These are phyloP conservation scores for Drosophila jambulina DNA, from an alignment of 1,140 invertebrate species.

Conservation along the genomic window DNA sequence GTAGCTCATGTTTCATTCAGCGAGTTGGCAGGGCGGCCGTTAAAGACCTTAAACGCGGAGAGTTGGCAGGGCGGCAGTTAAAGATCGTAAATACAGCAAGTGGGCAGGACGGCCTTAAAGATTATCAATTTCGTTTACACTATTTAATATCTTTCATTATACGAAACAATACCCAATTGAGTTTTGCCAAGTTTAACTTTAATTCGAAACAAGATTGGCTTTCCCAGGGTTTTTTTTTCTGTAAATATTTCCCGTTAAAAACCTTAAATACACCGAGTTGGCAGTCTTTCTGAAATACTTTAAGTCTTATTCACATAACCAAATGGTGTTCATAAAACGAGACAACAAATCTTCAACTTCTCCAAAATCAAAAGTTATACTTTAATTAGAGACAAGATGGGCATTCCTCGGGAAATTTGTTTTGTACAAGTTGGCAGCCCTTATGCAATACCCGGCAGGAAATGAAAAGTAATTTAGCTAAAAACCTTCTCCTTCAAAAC, in stretches of 20 bases:
- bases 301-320: background rate
- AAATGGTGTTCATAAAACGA: background rate
- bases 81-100: background rate
- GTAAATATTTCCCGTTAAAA: background rate
- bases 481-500: background rate
- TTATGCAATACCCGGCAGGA: background rate
- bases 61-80: background rate
- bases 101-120: background rate
- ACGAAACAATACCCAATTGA: no score
- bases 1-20: conserved; percentile 32
- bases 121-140: no score
- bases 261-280: background rate
- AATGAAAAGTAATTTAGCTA: background rate
- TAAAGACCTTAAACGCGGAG: background rate
- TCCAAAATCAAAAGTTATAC: background rate
- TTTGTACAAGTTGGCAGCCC: background rate
- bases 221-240: no score
- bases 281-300: background rate
- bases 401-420: no score
- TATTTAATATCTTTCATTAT: no score
- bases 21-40: conserved; percentile 20
- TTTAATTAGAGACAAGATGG: background rate
- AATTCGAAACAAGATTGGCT: background rate
- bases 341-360: background rate
- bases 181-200: background rate